These are phyloP conservation scores for Syrmaticus mikado DNA, from an alignment of 2,113 vertebrate genomes.

Conservation along the genomic window DNA sequence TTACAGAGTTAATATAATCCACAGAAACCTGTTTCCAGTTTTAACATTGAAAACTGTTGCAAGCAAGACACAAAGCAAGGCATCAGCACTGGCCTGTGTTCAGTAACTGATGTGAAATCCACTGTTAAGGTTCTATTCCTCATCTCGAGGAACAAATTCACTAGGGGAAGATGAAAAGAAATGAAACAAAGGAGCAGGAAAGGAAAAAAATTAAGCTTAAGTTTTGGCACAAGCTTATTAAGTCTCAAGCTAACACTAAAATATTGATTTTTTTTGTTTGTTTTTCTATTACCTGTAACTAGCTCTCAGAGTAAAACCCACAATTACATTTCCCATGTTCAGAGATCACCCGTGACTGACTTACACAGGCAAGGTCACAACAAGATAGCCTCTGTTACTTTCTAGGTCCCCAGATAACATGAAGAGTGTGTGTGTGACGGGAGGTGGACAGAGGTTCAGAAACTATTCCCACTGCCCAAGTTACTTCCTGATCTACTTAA, in stretches of 20 bases:
- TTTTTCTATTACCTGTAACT: background rate
- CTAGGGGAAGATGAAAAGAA: background rate
- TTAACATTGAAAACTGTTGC: background rate
- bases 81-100: background rate
- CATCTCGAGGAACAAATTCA: accelerated
- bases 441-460: background rate
- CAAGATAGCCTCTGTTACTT: background rate
- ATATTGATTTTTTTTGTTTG: background rate
- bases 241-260: background rate
- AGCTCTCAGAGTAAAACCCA: background rate
- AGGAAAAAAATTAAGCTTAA: background rate
- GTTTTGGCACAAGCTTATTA: background rate
- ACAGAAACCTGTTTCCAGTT: background rate
- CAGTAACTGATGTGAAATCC: background rate
- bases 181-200: background rate
- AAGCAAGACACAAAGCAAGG: background rate
- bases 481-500: background rate
- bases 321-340: background rate
- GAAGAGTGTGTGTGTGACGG: background rate
- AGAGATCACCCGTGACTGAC: background rate
- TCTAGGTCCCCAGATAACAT: background rate
- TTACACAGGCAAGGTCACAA: background rate
- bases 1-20: background rate
- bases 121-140: background rate
- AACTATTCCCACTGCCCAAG: background rate